phyloP scores from a whole-genome alignment of 2,888 invertebrate genomes.

The Blastobasis adustella region DNA sequence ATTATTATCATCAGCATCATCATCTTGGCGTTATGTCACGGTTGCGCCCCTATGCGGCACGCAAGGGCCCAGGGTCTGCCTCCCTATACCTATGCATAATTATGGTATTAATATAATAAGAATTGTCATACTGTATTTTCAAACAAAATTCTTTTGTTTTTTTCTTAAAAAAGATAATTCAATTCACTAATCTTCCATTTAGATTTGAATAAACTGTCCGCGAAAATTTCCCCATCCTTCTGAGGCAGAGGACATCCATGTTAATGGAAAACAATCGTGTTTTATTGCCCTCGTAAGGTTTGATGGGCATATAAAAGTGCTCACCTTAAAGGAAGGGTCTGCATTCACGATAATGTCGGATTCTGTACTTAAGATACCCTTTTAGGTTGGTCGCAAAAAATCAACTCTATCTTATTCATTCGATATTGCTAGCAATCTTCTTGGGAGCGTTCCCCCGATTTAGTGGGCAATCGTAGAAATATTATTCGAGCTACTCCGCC shows the following conservation, averaged over 20 bases:
- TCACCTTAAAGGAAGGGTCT: slow-evolving; percentile 64
- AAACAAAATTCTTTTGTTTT: background rate
- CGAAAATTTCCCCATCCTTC: slow-evolving; percentile 5
- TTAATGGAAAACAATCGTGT: slow-evolving; percentile 73
- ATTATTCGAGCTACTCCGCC: slow-evolving; percentile 5
- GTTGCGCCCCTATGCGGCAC: too few relatives aligned
- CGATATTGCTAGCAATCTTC: slow-evolving; percentile 26
- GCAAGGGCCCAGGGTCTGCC: too few relatives aligned
- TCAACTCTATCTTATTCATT: slow-evolving; percentile 45
- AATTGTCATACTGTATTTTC: too few relatives aligned
- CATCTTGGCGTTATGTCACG: too few relatives aligned
- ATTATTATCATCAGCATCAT: too few relatives aligned
- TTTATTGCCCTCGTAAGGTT: slow-evolving; percentile 69
- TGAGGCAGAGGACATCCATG: slow-evolving; percentile 36
- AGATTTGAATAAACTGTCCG: slow-evolving; percentile 1
- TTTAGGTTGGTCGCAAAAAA: slow-evolving; percentile 56
- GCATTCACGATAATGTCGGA: slow-evolving; percentile 60
- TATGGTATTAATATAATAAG: too few relatives aligned
- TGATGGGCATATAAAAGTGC: slow-evolving; percentile 68
- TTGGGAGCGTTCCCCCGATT: slow-evolving; percentile 20
- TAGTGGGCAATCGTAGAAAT: slow-evolving; percentile 13
- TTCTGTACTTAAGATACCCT: slow-evolving; percentile 61
- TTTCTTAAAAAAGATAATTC: background rate
- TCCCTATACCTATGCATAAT: too few relatives aligned
- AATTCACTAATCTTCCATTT: background rate